Base-by-base conservation (phyloP, 2,888 invertebrate species). In the Phalera bucephala region DNA sequence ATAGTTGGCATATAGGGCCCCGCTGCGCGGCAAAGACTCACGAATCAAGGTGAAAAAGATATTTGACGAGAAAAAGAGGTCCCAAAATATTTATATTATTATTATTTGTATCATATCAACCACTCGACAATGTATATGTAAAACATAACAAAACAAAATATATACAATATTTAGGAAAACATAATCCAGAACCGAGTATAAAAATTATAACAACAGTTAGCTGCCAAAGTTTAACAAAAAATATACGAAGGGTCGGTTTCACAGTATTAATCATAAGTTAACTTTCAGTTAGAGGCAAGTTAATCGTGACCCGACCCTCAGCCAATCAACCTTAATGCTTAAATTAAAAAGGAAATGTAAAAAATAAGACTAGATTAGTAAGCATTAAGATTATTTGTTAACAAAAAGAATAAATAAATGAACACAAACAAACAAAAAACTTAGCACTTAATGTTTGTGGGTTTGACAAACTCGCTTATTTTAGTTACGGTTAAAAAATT, bases 341-440 rank as follows among this genome's bases (percentile, higher is more conserved):
- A 43, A 36, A 42, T 31, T 28, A 44, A 48, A 41, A 48, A 45
- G 34, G 26, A 35, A 40, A 30, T 25, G 8, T 6, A 52, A 55
- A 45, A 40, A 32, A 49, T 36, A 44, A 29, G 70, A 74, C 72
- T 78, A 79, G 72, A 72, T 74, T 75, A 78, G 56, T 72, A 65
- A 64, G 64, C 63, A 64, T 60, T 67, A 65, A 50, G 43, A 48
- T 55, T 54, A 52, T 15, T 50, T 43, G 48, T 56, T 52, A 61
- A 57, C 50, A 55, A 59, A 58, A 27, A 34, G 30, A 25, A 48
- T 42, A 48, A 52, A 39, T 33, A 29, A 58, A 45, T 21, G 41
- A 36, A 36, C 45, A 38, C 43, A 36, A 34, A 43, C 38, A 36
- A 46, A 38, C 43, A 36, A 34, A 43, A 40, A 36, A 46, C 31